phyloP scores from a whole-genome alignment of 2,113 vertebrate species.

The Paramormyrops kingsleyae region DNA sequence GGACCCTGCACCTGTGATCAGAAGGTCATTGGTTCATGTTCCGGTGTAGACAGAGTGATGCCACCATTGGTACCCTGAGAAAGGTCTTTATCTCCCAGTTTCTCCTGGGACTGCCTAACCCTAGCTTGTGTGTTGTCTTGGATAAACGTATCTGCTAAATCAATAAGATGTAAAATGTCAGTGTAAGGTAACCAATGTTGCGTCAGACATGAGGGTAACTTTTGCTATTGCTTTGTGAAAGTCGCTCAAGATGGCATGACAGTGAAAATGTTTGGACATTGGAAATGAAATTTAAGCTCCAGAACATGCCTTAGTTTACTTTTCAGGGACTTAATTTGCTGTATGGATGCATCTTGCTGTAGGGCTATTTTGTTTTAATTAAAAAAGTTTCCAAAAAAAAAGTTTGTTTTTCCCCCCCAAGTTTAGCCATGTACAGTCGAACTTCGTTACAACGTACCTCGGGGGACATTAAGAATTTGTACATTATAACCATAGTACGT shows the following conservation, averaged over 20 bases:
- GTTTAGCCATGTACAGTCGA: not conserved
- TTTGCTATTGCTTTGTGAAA: not conserved
- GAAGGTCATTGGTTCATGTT: too few species aligned
- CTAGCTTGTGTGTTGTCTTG: not conserved
- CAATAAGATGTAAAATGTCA: not conserved
- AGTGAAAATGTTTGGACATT: not conserved
- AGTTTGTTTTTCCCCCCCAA: not conserved
- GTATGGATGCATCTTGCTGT: not conserved
- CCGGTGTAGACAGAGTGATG: not conserved
- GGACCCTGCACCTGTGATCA: too few species aligned
- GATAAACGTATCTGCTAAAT: not conserved
- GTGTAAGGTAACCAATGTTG: not conserved
- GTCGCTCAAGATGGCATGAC: not conserved
- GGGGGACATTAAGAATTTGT: too few species aligned
- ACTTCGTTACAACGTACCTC: too few species aligned
- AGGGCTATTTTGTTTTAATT: not conserved
- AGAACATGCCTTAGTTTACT: not conserved
- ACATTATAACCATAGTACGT: too few species aligned
- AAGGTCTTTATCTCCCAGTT: too few species aligned
- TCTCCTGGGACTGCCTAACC: too few species aligned
- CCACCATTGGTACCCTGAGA: not conserved
- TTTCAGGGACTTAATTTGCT: not conserved
- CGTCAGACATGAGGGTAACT: not conserved
- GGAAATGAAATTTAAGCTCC: not conserved
- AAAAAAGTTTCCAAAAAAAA: not conserved